phyloP scores from a whole-genome alignment of 1,140 invertebrate genomes.

The Drosophila bifasciata region DNA sequence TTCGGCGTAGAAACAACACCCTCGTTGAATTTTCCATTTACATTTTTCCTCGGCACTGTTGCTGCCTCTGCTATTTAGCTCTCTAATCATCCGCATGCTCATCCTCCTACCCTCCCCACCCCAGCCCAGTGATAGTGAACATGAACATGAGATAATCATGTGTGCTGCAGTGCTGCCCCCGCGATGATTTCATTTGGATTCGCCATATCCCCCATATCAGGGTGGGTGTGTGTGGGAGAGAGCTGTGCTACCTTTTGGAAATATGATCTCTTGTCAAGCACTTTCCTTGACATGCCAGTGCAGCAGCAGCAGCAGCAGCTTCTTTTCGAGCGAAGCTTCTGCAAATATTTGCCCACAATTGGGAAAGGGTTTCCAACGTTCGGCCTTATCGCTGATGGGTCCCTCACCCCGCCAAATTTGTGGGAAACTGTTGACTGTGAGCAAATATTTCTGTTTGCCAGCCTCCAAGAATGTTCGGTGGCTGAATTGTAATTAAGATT shows the following conservation, averaged over 20 bases:
- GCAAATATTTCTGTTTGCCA: slow-evolving; percentile 15
- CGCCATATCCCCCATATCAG: no score
- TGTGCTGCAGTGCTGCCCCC: slow-evolving; percentile 1
- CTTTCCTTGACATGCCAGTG: slow-evolving; percentile 8
- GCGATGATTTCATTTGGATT: slow-evolving; percentile 13
- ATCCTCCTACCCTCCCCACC: slow-evolving; percentile 33
- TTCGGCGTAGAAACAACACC: slow-evolving; percentile 29
- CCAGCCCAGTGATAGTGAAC: slow-evolving; percentile 28
- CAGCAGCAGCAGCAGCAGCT: no score
- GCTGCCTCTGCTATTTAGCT: slow-evolving; percentile 14
- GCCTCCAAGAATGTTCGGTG: slow-evolving; percentile 4
- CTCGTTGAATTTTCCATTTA: slow-evolving; percentile 43
- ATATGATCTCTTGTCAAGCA: slow-evolving; percentile 62
- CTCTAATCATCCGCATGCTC: slow-evolving; percentile 34
- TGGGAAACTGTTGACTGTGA: slow-evolving; percentile 17
- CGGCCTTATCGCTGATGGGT: slow-evolving; percentile 8
- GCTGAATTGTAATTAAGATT: slow-evolving; percentile 25
- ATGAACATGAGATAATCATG: slow-evolving; percentile 44
- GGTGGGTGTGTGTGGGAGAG: no score
- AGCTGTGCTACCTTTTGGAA: slow-evolving; percentile 39
- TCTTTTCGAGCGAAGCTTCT: slow-evolving; percentile 22
- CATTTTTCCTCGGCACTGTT: slow-evolving; percentile 19
- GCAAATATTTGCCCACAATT: slow-evolving; percentile 41
- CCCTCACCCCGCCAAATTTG: slow-evolving; percentile 5
- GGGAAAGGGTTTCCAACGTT: slow-evolving; percentile 37